These are phyloP conservation scores for Chaetops frenatus DNA, from an alignment of 2,113 vertebrate species.

Conservation along the genomic window DNA sequence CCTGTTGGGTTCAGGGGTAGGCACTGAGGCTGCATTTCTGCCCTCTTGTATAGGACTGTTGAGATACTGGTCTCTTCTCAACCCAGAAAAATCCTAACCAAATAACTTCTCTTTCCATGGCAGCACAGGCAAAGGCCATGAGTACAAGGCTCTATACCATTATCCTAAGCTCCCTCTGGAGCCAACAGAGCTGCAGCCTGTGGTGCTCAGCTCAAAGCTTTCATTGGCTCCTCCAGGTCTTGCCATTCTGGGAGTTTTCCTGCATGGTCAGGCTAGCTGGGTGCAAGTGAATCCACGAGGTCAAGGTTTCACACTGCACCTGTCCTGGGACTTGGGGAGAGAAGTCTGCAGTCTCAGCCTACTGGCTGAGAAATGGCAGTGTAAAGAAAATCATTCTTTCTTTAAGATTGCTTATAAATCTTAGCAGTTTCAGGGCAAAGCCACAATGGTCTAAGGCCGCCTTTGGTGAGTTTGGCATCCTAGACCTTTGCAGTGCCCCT, in stretches of 20 bases:
- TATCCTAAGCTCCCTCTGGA: not conserved
- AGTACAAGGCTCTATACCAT: fast-evolving
- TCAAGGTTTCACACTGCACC: not conserved
- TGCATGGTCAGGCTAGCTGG: too few relatives aligned
- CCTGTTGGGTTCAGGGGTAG: not conserved
- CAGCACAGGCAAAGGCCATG: not conserved
- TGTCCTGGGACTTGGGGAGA: not conserved
- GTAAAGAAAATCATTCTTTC: not conserved
- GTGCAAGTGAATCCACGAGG: not conserved
- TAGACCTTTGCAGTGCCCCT: not conserved
- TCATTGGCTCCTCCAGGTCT: not conserved
- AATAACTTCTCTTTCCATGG: not conserved
- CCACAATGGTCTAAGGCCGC: not conserved
- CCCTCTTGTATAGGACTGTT: not conserved
- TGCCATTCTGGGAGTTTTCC: not conserved
- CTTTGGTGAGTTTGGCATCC: not conserved
- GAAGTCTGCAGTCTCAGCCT: not conserved
- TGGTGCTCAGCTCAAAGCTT: not conserved
- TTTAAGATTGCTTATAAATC: not conserved
- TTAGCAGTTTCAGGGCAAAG: not conserved
- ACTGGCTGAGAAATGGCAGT: not conserved
- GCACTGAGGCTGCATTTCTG: not conserved
- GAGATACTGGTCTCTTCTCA: not conserved
- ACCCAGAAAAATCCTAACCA: not conserved
- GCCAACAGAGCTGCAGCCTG: not conserved